Base-by-base conservation (phyloP, 2,113 vertebrate species). In the Vombatus ursinus region DNA sequence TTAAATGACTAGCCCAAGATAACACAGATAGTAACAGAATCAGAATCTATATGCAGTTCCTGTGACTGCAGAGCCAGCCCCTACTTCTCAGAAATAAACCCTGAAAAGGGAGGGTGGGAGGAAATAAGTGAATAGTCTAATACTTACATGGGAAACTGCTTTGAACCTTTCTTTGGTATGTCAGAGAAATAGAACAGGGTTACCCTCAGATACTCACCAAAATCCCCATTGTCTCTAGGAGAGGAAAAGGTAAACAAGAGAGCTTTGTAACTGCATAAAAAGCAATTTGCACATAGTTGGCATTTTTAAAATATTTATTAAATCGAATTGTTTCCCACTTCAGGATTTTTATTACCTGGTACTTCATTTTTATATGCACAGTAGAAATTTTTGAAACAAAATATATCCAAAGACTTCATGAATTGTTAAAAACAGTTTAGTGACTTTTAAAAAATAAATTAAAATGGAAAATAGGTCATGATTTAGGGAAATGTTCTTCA, bases 341-440 rank as follows among this genome's bases (percentile, higher is more conserved):
- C 50, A 23, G 3, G 14, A 77, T 90, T 89, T 52, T 94, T 93
- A 53, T 93, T 90, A 2, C 16, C 89, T 49, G 95, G 26, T 49
- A 6, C 84, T 95, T 77, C 77, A 89, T 93, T 90, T 92, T 47
- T n/a, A 57, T 48, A 61, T 90, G 25, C 89, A 77, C 28, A 90
- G 48, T 52, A 84, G 90, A 68, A 90, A 94, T 19, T 16, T 24
- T 51, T 91, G 26, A 47, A 96, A 51, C 22, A 92, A 95, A 96
- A 53, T 10, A 52, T 92, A 95, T n/a, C 23, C 0, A 0, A 91
- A 44, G 93, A 61, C 90, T 0, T 12, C 91, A 25, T 11, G 53
- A 6, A 44, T 44, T 93, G 48, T 49, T 91, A 89, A 95, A n/a
- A 96, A 91, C 37, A 53, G 44, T 44, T 93, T 49, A 51, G 47